A percentile compares a stretch with the other conserved stretches of the same genome.
These are phyloP conservation scores for Petromus typicus DNA, from an alignment of 2,113 vertebrate genomes.

Conservation along the genomic window DNA sequence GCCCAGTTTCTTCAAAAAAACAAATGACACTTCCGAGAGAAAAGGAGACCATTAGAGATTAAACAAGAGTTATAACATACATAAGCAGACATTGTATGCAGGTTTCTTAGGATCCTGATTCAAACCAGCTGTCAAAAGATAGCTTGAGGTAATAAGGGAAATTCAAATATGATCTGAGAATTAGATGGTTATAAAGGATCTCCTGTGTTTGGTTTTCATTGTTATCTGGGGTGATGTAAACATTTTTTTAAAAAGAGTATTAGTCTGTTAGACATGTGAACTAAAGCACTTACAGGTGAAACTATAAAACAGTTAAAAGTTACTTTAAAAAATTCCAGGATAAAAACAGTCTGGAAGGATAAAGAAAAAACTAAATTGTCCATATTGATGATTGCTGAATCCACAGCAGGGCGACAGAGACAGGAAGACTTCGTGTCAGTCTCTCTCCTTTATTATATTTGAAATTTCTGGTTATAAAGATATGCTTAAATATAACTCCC, in stretches of 20 bases:
- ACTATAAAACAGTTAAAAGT: conserved; percentile 15
- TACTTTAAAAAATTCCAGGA: conserved; percentile 35
- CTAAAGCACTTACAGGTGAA: conserved; percentile 24
- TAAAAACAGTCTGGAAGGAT: background rate
- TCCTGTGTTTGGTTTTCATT: background rate
- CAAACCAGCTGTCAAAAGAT: background rate
- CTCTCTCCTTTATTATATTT: conserved; percentile 37
- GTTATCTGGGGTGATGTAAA: background rate
- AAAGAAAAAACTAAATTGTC: background rate
- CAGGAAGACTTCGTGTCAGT: background rate
- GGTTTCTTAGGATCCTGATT: background rate
- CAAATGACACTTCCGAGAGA: background rate
- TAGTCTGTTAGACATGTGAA: background rate
- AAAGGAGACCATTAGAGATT: background rate
- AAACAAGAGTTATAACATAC: background rate
- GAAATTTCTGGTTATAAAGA: conserved; percentile 56
- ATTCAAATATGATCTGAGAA: conserved; percentile 8
- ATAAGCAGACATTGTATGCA: background rate
- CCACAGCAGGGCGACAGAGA: background rate
- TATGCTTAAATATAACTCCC: conserved; percentile 35
- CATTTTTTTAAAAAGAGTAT: background rate
- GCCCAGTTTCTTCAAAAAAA: conserved; percentile 48
- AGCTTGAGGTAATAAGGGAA: background rate
- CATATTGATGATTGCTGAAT: background rate
- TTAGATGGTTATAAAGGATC: background rate